phyloP scores from a whole-genome alignment of 1,140 invertebrate genomes.

The Aphelinus atriplicis region DNA sequence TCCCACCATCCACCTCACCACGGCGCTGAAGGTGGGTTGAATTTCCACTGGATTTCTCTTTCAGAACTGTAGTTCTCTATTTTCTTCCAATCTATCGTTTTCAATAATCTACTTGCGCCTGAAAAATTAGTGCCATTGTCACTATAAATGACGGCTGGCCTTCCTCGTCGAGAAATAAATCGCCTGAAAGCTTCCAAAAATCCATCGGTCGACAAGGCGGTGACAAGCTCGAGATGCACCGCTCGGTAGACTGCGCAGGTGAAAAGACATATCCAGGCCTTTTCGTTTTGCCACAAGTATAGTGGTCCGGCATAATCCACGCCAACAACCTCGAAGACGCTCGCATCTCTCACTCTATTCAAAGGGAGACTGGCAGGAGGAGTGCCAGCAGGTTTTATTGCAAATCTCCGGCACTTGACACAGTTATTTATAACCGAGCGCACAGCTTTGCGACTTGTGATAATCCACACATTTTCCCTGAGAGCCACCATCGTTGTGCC shows the following conservation, averaged over 20 bases:
- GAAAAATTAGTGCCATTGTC: conserved; percentile 49
- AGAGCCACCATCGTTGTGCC: background rate
- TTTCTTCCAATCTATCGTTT: conserved; percentile 42
- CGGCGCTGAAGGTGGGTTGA: conserved; percentile 54
- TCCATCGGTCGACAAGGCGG: conserved; percentile 44
- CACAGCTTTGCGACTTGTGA: background rate
- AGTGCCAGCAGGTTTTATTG: background rate
- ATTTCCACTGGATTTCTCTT: conserved; percentile 51
- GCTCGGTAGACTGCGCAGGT: conserved; percentile 35
- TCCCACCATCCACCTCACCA: conserved; percentile 56
- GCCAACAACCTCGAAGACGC: conserved; percentile 51
- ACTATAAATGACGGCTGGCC: conserved; percentile 17
- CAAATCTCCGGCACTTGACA: background rate
- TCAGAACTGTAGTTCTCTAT: conserved; percentile 26
- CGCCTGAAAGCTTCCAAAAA: conserved; percentile 39
- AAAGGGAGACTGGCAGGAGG: conserved; percentile 40
- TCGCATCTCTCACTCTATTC: conserved; percentile 46
- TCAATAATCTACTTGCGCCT: conserved; percentile 45
- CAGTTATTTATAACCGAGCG: background rate
- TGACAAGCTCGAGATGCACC: conserved; percentile 50
- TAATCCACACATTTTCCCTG: background rate
- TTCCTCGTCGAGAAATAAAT: conserved; percentile 32
- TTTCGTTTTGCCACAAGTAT: conserved; percentile 41
- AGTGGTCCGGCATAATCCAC: conserved; percentile 55
- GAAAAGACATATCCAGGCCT: conserved; percentile 50